Evolutionary conservation across 2,888 invertebrate species (phyloP), one percentile per base, ranked within the genome.

Genomic region (Onchidella celtica): DNA sequence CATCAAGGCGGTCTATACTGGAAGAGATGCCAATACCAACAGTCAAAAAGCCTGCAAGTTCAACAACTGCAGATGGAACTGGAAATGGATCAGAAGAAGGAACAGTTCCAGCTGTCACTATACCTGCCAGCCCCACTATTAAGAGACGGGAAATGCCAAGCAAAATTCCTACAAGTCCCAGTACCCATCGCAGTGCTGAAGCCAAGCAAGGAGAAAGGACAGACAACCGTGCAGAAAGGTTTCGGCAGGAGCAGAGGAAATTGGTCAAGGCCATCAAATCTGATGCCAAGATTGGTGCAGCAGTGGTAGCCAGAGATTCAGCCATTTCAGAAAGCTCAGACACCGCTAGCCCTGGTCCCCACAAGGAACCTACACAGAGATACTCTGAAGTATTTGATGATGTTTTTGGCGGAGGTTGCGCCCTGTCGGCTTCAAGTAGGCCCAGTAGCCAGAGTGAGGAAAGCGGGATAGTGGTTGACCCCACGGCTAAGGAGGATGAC

Each of bases 261-360:
- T 74, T 84, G 24, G 79, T 84, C 27, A 78, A 77, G 21, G 84
- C 84, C 40, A 84, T 84, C 66, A 84, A 80, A 59, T 80, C 84
- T n/a, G 82, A 80, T 59, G 65, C 84, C 21, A 82, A 82, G 63
- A 61, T 79, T 32, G 79, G 81, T 27, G 57, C 59, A 59, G 27
- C n/a, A 21, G 57, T 59, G 57, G 9, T 21, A 21, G 4, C 38
- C 27, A 59, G 61, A 36, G 38, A 4, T 21, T 21, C 34, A 21
- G 32, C 2, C 24, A 57, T 2, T 11, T 24, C 55, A 55, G 27
- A 47, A 55, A 17, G n/a, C 32, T 17, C 17, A 70, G 55, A 27
- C 17, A 32, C n/a, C 14, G 29, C n/a, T n/a, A n/a, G n/a, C n/a
- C n/a, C n/a, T n/a, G n/a, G n/a, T n/a, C n/a, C n/a, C n/a, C n/a